Evolutionary conservation across 2,797 vertebrate genomes (phyloP), one percentile per base, ranked within the genome.

Genomic region (Tolypeutes matacus): DNA sequence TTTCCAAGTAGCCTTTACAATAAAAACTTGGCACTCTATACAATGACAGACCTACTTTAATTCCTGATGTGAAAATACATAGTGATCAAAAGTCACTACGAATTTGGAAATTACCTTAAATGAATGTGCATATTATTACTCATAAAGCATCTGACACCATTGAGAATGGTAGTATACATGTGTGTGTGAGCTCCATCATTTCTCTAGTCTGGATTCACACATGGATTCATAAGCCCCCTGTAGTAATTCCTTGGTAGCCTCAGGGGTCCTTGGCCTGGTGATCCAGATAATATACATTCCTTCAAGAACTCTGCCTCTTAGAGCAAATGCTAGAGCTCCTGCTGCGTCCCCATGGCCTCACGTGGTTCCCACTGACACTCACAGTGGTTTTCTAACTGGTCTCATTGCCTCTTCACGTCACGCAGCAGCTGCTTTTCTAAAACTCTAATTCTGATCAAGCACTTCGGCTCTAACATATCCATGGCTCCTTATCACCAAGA

Each of bases 81-180:
- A 65, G 56, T 17, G 56, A 73, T 25, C 4, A 46, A 77, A 82
- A 18, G 23, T 77, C 67, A 53, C 72, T 1, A 29, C 72, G 34
- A 94, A 80, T 58, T 70, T 84, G 17, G 20, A 89, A 89, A 46
- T 39, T 70, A 60, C 69, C 93, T 88, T 65, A 65, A 78, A 36
- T 69, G 64, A 64, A 51, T 13, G 42, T 62, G 5, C 21, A 36
- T 67, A 29, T 39, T 85, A 51, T 84, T 58, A 49, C 77, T 86
- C 51, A 29, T 29, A 42, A 81, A 84, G 12, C 58, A 77, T 76
- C 20, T 29, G 5, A 0, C 49, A 8, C 21, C 31, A 29, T 34
- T 65, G 82, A 73, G 9, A 60, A 80, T 18, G 62, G 36, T 7
- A 25, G 81, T 29, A 23, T 11, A 23, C 36, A 3, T 1, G 25